Evolutionary conservation across 2,113 vertebrate genomes (phyloP).

Genomic region (Smithornis capensis): DNA sequence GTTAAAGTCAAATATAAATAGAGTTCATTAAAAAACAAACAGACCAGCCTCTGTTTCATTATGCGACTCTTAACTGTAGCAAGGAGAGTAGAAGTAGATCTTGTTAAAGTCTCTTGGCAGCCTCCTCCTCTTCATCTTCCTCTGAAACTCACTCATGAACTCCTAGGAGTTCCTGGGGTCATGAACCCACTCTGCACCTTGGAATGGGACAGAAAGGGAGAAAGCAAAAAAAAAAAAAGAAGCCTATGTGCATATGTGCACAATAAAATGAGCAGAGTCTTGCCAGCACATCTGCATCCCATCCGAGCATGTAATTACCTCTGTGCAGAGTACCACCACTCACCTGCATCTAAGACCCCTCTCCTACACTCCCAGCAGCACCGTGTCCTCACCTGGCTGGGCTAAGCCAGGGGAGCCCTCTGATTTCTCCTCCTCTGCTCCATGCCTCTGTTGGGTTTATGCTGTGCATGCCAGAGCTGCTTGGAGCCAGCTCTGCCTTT

Average conservation of each 20-base stretch:
- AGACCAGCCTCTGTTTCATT: conserved; percentile 37
- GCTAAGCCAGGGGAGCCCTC: neutral
- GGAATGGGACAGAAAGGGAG: neutral
- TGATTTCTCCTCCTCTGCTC: neutral
- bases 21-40: conserved; percentile 63
- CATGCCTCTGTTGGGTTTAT: accelerated
- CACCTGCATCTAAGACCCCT: neutral
- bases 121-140: neutral
- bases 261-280: neutral
- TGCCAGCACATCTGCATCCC: neutral
- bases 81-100: neutral
- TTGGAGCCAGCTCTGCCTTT: accelerated
- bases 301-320: neutral
- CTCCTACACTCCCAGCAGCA: neutral
- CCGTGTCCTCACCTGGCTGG: neutral
- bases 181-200: neutral
- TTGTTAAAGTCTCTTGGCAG: conserved; percentile 27
- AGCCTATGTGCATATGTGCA: neutral
- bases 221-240: neutral
- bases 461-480: neutral
- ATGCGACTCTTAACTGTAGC: conserved; percentile 25
- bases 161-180: neutral
- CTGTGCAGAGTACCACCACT: neutral
- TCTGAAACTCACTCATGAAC: neutral
- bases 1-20: conserved; percentile 61